Conservation (phyloP, 1,140 invertebrate species). For the Drosophila erecta region DNA sequence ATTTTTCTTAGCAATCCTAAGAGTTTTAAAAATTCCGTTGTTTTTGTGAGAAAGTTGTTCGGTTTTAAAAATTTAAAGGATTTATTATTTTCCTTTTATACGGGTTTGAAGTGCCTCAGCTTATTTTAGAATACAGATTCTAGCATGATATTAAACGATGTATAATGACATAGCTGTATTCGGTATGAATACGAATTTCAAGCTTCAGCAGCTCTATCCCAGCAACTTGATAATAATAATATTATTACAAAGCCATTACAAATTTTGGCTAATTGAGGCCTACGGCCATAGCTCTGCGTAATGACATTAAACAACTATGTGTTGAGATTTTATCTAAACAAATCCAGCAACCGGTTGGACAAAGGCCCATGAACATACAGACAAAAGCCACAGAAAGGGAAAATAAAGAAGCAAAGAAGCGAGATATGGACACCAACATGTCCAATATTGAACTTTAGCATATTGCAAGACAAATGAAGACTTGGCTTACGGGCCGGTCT, state of each 20-base stretch:
- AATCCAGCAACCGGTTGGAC: slow-evolving; percentile 64
- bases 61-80: neutral
- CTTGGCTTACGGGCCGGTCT: slow-evolving; percentile 32
- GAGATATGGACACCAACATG: slow-evolving; percentile 30
- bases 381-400: slow-evolving; percentile 16
- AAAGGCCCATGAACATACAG: slow-evolving; percentile 42
- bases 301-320: slow-evolving; percentile 33
- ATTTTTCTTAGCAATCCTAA: neutral
- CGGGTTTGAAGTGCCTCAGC: too few relatives aligned
- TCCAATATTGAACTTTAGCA: slow-evolving; percentile 72
- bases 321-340: slow-evolving; percentile 60
- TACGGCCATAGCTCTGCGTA: slow-evolving; percentile 1
- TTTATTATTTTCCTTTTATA: too few relatives aligned
- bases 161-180: neutral
- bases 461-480: slow-evolving; percentile 62
- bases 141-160: neutral
- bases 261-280: slow-evolving; percentile 55
- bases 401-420: slow-evolving; percentile 27
- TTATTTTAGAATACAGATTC: too few relatives aligned
- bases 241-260: slow-evolving; percentile 51
- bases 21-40: neutral
- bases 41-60: neutral
- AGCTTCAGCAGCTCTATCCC: slow-evolving; percentile 37
- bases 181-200: slow-evolving; percentile 41
- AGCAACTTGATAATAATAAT: slow-evolving; percentile 32